A percentile compares a stretch with the other conserved stretches of the same genome.
Evolutionary conservation across 2,113 vertebrate genomes (phyloP).

Genomic region (Corydoras maculifer): DNA sequence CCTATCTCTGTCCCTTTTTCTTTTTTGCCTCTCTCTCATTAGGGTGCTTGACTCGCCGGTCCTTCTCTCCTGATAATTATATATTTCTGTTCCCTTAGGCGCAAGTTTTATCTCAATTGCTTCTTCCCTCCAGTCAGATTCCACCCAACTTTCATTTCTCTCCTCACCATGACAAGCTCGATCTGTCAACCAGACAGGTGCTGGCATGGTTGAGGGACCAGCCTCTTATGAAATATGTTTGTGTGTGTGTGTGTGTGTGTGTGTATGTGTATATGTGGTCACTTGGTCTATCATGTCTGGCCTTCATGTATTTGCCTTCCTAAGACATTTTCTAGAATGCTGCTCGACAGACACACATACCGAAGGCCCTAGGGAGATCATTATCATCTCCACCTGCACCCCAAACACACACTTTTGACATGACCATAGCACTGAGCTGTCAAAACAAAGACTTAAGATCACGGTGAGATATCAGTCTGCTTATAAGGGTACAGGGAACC

Average conservation of each 20-base stretch:
- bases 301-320: neutral
- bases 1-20: constrained; percentile 13
- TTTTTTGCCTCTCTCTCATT: constrained; percentile 3
- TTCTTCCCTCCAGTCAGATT: neutral
- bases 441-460: constrained; percentile 17
- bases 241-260: constrained; percentile 5
- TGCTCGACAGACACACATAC: neutral
- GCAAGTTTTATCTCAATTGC: neutral
- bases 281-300: neutral
- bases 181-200: constrained; percentile 19
- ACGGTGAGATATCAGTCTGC: neutral
- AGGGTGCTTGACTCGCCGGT: constrained; percentile 25
- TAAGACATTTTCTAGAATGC: neutral
- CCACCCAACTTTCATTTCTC: neutral
- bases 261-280: neutral
- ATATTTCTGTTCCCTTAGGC: neutral
- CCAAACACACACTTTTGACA: constrained; percentile 17
- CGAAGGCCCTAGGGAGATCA: constrained; percentile 29
- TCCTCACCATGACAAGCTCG: constrained; percentile 9
- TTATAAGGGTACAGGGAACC: neutral
- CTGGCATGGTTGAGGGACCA: neutral
- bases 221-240: neutral
- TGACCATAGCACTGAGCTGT: neutral
- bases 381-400: constrained; percentile 34
- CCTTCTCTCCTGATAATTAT: constrained; percentile 1